Percentiles rank a stretch among this genome's conserved stretches.
Evolutionary conservation across 2,113 vertebrate species (phyloP).

Genomic region (Stigmatopora argus): DNA sequence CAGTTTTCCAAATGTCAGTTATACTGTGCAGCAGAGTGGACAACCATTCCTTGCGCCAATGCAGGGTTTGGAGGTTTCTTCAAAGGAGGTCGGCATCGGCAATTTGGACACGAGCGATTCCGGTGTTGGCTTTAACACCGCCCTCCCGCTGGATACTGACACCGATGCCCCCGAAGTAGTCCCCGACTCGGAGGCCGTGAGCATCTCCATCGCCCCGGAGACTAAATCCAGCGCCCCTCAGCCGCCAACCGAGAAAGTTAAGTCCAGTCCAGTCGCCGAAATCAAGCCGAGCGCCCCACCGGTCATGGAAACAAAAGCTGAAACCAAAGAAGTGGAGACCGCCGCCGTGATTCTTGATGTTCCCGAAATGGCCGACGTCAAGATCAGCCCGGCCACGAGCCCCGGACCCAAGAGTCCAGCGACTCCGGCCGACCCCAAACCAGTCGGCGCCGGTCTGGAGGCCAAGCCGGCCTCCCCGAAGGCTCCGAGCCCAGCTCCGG

Average conservation of each 20-base stretch:
- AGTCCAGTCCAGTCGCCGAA: slow-evolving; percentile 38
- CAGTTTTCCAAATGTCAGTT: slow-evolving; percentile 20
- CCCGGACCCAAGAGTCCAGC: slow-evolving; percentile 42
- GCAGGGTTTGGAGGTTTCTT: slow-evolving; percentile 75
- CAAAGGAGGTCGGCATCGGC: slow-evolving; percentile 67
- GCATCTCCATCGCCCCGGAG: slow-evolving; percentile 53
- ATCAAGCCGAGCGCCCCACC: slow-evolving; percentile 8
- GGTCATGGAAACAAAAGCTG: slow-evolving; percentile 32
- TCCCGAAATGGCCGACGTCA: slow-evolving; percentile 43
- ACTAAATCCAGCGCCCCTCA: slow-evolving; percentile 43
- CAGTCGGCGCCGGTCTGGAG: slow-evolving; percentile 49
- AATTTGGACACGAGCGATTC: slow-evolving; percentile 76
- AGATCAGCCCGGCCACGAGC: slow-evolving; percentile 47
- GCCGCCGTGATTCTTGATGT: slow-evolving; percentile 36
- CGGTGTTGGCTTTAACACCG: slow-evolving; percentile 74
- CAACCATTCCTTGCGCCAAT: slow-evolving; percentile 23
- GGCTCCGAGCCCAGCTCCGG: slow-evolving; percentile 45
- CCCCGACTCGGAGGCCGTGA: slow-evolving; percentile 59
- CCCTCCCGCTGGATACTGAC: slow-evolving; percentile 74
- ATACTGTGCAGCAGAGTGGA: slow-evolving; percentile 11
- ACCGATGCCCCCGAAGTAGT: slow-evolving; percentile 63
- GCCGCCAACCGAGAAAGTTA: slow-evolving; percentile 45
- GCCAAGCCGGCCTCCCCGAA: slow-evolving; percentile 39
- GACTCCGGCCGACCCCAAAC: slow-evolving; percentile 45
- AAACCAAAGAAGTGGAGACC: slow-evolving; percentile 38